A percentile compares a stretch with the other conserved stretches of the same genome.
Evolutionary conservation across 2,113 vertebrate species (phyloP).

Genomic region (Arenaria interpres): DNA sequence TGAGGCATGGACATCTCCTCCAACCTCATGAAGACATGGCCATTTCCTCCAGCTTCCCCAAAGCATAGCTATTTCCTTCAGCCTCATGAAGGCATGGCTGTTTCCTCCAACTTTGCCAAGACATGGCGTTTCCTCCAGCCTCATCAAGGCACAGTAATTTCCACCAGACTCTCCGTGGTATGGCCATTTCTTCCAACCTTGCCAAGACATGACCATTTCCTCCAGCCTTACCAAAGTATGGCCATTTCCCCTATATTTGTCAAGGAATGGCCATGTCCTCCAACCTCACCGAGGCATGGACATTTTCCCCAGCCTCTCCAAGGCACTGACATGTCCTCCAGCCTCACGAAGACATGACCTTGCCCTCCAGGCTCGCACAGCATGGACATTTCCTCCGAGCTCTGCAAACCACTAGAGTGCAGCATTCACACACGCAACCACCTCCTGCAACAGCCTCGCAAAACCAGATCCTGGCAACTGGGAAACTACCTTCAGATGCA

Average conservation of each 20-base stretch:
- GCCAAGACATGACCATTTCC: not conserved
- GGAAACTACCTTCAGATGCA: not conserved
- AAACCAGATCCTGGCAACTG: fast-evolving
- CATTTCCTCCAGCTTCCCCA: not conserved
- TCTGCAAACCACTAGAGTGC: not conserved
- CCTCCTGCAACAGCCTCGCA: not conserved
- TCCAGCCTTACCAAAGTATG: not conserved
- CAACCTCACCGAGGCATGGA: not conserved
- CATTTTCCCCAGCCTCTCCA: not conserved
- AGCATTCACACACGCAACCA: not conserved
- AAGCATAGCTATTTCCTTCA: not conserved
- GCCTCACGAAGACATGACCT: not conserved
- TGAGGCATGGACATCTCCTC: not conserved
- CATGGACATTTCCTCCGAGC: not conserved
- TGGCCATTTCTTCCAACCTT: not conserved
- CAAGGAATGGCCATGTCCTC: not conserved
- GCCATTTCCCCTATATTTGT: not conserved
- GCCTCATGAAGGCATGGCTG: not conserved
- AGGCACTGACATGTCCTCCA: not conserved
- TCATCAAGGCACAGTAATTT: not conserved
- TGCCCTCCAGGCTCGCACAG: not conserved
- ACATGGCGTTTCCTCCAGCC: not conserved
- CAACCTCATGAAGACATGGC: not conserved
- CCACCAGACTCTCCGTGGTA: not conserved
- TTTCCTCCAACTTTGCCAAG: not conserved